Conservation (phyloP, 2,888 invertebrate species). For the Drosophila fungiperda region DNA sequence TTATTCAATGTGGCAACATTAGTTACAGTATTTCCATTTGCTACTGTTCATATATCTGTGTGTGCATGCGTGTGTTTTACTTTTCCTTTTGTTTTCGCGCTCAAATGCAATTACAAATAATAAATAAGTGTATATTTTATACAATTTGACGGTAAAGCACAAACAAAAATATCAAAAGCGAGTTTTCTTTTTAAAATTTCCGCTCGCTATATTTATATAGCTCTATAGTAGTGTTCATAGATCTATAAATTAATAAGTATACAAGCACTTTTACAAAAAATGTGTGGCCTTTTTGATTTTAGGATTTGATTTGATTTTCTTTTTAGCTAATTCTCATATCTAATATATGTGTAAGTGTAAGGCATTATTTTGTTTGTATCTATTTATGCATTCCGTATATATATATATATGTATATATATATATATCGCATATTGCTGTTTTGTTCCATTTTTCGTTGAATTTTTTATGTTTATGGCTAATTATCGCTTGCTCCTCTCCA, state of each 20-base stretch:
- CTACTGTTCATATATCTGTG: conserved; percentile 25
- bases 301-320: conserved; percentile 45
- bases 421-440: conserved; percentile 41
- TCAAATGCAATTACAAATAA: conserved; percentile 76
- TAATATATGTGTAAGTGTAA: conserved; percentile 66
- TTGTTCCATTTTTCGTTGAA: conserved; percentile 74
- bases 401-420: conserved; percentile 13
- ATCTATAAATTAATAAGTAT: conserved; percentile 44
- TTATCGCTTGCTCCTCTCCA: conserved; percentile 41
- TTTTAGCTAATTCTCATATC: conserved; percentile 62
- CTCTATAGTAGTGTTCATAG: conserved; percentile 14
- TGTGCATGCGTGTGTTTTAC: conserved; percentile 9
- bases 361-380: conserved; percentile 67
- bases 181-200: conserved; percentile 13
- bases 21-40: conserved; percentile 62
- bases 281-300: conserved; percentile 47
- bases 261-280: conserved; percentile 48
- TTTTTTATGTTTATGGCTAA: conserved; percentile 70
- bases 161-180: conserved; percentile 49
- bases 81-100: conserved; percentile 46
- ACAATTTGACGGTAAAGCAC: conserved; percentile 67
- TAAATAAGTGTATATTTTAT: conserved; percentile 62
- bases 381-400: conserved; percentile 41
- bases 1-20: conserved; percentile 74
- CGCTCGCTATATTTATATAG: conserved; percentile 19